A percentile compares a stretch with the other conserved stretches of the same genome.
Evolutionary conservation across 2,797 vertebrate genomes (phyloP).

Genomic region (Gadopsis bispinosus): DNA sequence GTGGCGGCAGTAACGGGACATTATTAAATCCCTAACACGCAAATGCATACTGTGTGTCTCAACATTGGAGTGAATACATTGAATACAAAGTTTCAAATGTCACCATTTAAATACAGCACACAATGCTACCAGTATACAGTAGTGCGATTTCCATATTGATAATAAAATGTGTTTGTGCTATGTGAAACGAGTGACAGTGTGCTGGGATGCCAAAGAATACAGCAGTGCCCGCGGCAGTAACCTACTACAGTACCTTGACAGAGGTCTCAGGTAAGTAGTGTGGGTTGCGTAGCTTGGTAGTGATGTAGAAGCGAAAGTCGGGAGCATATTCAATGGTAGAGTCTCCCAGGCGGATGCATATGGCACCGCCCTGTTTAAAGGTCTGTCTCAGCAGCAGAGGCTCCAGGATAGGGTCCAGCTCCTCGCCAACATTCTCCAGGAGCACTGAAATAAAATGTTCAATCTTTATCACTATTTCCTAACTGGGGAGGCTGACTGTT

Average conservation of each 20-base stretch:
- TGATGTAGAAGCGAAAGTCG: conserved; percentile 93
- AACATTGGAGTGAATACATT: not conserved
- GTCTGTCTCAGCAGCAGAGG: conserved; percentile 91
- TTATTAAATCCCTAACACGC: not conserved
- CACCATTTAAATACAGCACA: not conserved
- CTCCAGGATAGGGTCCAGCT: conserved; percentile 92
- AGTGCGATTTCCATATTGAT: conserved; percentile 3
- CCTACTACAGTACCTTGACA: conserved; percentile 84
- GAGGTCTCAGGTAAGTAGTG: conserved; percentile 92
- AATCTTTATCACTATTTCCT: not conserved
- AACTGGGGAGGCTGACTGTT: not conserved
- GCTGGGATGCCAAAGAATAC: not conserved
- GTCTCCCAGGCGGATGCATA: conserved; percentile 91
- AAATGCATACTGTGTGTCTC: not conserved
- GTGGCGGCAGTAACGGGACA: not conserved
- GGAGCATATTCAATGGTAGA: conserved; percentile 88
- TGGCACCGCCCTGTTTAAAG: conserved; percentile 90
- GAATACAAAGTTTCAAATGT: not conserved
- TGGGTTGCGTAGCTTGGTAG: conserved; percentile 92
- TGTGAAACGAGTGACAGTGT: not conserved
- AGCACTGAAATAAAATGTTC: conserved; percentile 82
- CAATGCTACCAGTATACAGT: not conserved
- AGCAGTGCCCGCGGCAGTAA: conserved; percentile 4
- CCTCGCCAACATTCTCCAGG: conserved; percentile 91
- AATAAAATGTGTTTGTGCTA: not conserved